phyloP scores from a whole-genome alignment of 2,113 vertebrate genomes.

The Hemibates koningsi region DNA sequence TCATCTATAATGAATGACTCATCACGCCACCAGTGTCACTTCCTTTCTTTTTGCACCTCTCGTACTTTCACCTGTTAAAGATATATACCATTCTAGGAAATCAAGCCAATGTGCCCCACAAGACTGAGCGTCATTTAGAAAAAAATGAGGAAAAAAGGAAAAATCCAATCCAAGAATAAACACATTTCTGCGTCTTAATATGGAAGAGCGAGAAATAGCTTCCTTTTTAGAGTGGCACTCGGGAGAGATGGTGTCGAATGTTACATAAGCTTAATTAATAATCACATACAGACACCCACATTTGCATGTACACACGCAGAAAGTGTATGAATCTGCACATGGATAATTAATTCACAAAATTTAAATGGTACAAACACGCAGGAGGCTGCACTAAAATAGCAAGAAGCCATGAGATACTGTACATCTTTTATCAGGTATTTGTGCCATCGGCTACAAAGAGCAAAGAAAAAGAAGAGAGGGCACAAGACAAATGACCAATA shows the following conservation, averaged over 20 bases:
- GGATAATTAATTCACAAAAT: conserved; percentile 35
- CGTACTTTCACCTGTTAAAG: not conserved
- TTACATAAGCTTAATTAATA: conserved; percentile 22
- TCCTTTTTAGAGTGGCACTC: not conserved
- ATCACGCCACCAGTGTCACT: not conserved
- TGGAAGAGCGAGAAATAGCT: not conserved
- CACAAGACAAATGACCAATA: not conserved
- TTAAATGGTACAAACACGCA: conserved; percentile 9
- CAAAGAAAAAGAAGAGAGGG: not conserved
- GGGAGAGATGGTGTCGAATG: not conserved
- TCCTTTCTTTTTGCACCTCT: not conserved
- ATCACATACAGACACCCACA: not conserved
- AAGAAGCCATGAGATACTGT: not conserved
- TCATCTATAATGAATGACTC: not conserved
- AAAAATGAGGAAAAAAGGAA: not conserved
- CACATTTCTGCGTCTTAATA: not conserved
- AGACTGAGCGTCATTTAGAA: not conserved
- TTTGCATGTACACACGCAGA: not conserved
- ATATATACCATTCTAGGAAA: not conserved
- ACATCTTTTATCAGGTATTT: not conserved
- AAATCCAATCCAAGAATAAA: not conserved
- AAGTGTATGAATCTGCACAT: not conserved
- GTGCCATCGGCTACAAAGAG: not conserved
- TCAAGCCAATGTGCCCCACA: not conserved
- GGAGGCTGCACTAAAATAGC: conserved; percentile 18